Percentiles rank a stretch among this genome's conserved stretches.
Evolutionary conservation across 2,113 vertebrate species (phyloP).

Genomic region (Equus quagga): DNA sequence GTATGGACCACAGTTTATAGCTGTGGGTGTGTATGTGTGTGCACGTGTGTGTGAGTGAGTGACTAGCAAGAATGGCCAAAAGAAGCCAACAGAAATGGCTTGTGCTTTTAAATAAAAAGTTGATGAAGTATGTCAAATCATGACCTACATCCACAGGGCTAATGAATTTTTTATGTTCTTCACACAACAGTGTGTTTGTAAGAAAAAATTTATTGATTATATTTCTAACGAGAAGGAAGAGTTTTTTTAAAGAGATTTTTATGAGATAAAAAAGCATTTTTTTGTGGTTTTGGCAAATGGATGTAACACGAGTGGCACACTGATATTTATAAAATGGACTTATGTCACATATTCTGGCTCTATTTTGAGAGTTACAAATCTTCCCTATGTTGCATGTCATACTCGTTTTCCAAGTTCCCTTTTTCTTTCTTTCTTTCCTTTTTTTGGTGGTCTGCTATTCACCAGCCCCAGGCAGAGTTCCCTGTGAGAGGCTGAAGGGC

Average conservation of each 20-base stretch:
- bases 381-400: neutral
- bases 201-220: neutral
- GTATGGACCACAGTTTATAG: neutral
- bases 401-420: neutral
- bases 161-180: neutral
- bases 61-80: neutral
- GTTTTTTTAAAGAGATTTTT: neutral
- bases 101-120: conserved; percentile 29
- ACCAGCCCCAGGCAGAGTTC: conserved; percentile 92
- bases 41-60: neutral
- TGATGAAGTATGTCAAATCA: neutral
- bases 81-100: neutral
- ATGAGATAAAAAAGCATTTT: neutral
- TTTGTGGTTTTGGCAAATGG: neutral
- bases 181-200: neutral
- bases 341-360: neutral
- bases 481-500: conserved; percentile 88
- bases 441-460: conserved; percentile 56
- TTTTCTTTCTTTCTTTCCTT: neutral
- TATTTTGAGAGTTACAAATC: neutral
- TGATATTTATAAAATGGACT: neutral
- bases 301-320: neutral
- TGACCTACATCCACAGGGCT: neutral
- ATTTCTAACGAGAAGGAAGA: neutral
- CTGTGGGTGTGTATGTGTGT: neutral